A percentile compares a stretch with the other conserved stretches of the same genome.
phyloP scores from a whole-genome alignment of 2,113 vertebrate genomes.

The Heterochromis multidens region DNA sequence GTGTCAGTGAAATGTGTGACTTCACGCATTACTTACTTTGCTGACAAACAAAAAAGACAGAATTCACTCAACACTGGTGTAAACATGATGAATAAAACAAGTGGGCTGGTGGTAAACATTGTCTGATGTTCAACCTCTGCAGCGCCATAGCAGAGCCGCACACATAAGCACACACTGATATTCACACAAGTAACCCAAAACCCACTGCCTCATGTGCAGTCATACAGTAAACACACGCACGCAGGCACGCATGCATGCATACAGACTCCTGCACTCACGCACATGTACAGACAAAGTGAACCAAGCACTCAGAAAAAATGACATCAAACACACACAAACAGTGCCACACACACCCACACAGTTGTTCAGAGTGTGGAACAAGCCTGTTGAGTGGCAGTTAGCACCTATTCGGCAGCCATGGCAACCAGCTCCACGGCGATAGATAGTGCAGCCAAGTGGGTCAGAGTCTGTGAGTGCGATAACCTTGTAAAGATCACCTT shows the following conservation, averaged over 20 bases:
- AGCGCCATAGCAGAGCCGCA: neutral
- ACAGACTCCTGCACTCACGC: neutral
- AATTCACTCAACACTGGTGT: neutral
- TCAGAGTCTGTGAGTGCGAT: constrained; percentile 68
- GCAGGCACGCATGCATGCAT: neutral
- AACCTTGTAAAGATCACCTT: constrained; percentile 73
- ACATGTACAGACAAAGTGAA: constrained; percentile 29
- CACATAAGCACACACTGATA: neutral
- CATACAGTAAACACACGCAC: neutral
- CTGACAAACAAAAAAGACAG: constrained; percentile 5
- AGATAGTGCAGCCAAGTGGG: constrained; percentile 74
- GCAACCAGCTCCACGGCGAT: constrained; percentile 72
- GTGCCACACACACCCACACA: constrained; percentile 39
- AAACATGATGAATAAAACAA: constrained; percentile 62
- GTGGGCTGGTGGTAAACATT: constrained; percentile 44
- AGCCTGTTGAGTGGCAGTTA: constrained; percentile 74
- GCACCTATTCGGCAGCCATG: constrained; percentile 75
- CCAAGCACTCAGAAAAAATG: neutral
- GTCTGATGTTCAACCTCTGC: constrained; percentile 45
- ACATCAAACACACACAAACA: constrained; percentile 25
- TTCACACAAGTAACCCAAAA: neutral
- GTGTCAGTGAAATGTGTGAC: constrained; percentile 12
- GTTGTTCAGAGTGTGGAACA: constrained; percentile 45
- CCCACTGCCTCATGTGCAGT: neutral
- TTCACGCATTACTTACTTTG: constrained; percentile 16